Evolutionary conservation across 2,797 vertebrate species (phyloP), one percentile per base, ranked within the genome.

Genomic region (Crocidura indochinensis): DNA sequence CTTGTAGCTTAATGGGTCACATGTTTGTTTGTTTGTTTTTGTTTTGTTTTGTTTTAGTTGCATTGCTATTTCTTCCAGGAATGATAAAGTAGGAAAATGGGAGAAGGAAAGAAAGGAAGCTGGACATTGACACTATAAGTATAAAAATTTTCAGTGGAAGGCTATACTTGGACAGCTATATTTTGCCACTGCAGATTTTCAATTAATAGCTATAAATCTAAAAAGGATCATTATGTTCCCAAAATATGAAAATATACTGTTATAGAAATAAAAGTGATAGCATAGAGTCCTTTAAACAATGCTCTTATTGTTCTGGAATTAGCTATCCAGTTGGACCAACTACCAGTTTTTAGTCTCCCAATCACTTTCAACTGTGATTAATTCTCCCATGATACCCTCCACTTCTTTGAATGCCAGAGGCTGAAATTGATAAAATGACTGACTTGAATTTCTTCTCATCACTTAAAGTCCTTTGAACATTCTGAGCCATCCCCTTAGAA

Each of bases 21-120:
- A n/a, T n/a, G n/a, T n/a, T n/a, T n/a, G n/a, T n/a, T n/a, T n/a
- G n/a, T n/a, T n/a, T n/a, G n/a, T n/a, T n/a, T n/a, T n/a, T n/a
- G n/a, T n/a, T n/a, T n/a, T n/a, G n/a, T n/a, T n/a, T n/a, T n/a
- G n/a, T n/a, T 56, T 17, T 17, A 17, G 20, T 17, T 56, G 1
- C 19, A 5, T 10, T 87, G 3, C 22, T 87, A 44, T 73, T 91
- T 80, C n/a, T 75, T 80, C 10, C 46, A 12, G 72, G 29, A 84
- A 73, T 6, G n/a, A 26, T 3, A 4, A 15, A 0, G 10, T 17
- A 29, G 20, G 8, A 9, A 1, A 1, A 26, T 19, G 31, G 10
- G 38, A 27, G 15, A 24, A 9, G 14, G 22, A 10, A 27, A 44
- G 14, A 24, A 67, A 19, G 11, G 9, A 19, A 49, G 24, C 5